phyloP scores from a whole-genome alignment of 2,888 invertebrate genomes.

The Hydropsyche betteni region DNA sequence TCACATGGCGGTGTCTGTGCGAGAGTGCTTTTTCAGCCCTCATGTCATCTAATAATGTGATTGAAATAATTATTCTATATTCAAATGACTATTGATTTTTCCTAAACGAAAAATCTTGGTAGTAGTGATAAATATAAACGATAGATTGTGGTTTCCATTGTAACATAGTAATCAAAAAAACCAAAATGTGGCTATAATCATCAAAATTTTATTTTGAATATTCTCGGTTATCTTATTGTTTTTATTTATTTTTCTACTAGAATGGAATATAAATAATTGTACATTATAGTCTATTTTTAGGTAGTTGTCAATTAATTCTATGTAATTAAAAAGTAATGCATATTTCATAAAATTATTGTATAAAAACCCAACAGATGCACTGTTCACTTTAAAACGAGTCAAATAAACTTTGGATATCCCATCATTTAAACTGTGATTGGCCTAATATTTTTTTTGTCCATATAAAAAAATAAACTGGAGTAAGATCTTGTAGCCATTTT shows the following conservation, averaged over 20 bases:
- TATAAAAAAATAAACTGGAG: too few relatives aligned
- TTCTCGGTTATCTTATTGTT: background rate
- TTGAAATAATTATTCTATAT: background rate
- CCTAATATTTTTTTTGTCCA: too few relatives aligned
- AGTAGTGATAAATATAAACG: constrained; percentile 1
- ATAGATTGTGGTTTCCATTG: constrained; percentile 7
- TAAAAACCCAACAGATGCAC: too few relatives aligned
- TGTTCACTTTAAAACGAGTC: too few relatives aligned
- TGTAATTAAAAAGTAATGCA: too few relatives aligned
- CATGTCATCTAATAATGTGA: constrained; percentile 24
- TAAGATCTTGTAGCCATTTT: too few relatives aligned
- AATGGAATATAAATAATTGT: constrained; percentile 2
- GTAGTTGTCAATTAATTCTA: constrained; percentile 17
- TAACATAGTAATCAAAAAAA: constrained; percentile 27
- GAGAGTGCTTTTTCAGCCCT: constrained; percentile 8
- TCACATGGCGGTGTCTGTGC: constrained; percentile 7
- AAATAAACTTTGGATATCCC: too few relatives aligned
- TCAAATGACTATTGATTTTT: background rate
- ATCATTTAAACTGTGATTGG: too few relatives aligned
- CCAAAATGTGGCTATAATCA: constrained; percentile 13
- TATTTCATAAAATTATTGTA: too few relatives aligned
- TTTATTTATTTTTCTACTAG: constrained; percentile 9
- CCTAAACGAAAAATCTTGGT: background rate
- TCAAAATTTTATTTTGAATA: too few relatives aligned
- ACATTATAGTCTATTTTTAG: constrained; percentile 12